Base-by-base conservation (phyloP, 2,888 invertebrate species). In the Sympetrum striolatum region DNA sequence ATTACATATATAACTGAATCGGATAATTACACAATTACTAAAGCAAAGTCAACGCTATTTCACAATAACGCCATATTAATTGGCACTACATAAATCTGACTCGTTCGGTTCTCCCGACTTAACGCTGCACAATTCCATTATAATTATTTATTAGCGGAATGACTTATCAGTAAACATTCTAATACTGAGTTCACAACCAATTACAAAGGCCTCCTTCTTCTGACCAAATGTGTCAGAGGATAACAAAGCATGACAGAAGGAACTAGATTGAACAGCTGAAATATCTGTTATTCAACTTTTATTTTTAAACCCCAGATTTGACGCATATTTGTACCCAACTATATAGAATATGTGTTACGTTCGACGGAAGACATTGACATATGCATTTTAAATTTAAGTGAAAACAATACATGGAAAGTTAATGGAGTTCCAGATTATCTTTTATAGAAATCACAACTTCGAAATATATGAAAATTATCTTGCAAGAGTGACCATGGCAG, bases 11-110 rank as follows among this genome's bases (percentile, higher is more conserved):
- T 25, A 37, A 86, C 86, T 37, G 60, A 31, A 53, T 39, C 58
- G 14, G 35, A 18, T 31, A 15, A 58, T 86, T 60, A 37, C 37
- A 73, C 86, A 60, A 86, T 22, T n/a, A 86, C 35, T n/a, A 64
- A 64, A 37, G 73, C 10, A 73, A 73, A 25, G 73, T 73, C 73
- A 60, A 86, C 22, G 35, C 14, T 4, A 48, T 86, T 86, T 86
- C 48, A 86, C 37, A 31, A 58, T 58, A 64, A 86, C 86, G 86
- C 86, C 86, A 86, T 86, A 22, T 86, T 86, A 60, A 37, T n/a
- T 58, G n/a, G 14, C 35, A 22, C 60, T 37, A 64, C 31, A 86
- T 15, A n/a, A 64, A 35, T 60, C 60, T 35, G 39, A 37, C 31
- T 22, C 22, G 86, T 37, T 58, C n/a, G n/a, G 60, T 10, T 86